A percentile compares a stretch with the other conserved stretches of the same genome.
These are phyloP conservation scores for Serilophus lunatus DNA, from an alignment of 2,113 vertebrate genomes.

Conservation along the genomic window DNA sequence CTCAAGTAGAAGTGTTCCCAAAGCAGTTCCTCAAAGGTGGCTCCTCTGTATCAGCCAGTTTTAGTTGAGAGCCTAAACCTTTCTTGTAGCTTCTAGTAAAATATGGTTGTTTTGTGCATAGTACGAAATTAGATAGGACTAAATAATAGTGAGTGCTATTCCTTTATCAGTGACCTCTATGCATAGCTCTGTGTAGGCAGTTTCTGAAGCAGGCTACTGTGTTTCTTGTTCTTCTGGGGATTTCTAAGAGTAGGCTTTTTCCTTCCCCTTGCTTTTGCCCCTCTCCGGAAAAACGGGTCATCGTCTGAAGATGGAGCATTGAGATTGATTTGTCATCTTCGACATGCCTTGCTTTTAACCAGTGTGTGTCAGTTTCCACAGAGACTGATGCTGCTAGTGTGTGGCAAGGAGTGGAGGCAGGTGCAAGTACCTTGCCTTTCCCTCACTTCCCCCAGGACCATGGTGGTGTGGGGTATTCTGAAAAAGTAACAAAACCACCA, in stretches of 20 bases:
- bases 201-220: not conserved
- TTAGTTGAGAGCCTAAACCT: not conserved
- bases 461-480: not conserved
- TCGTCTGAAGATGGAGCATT: not conserved
- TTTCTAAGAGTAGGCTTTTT: not conserved
- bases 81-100: not conserved
- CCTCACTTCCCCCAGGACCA: rapidly evolving
- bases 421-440: not conserved
- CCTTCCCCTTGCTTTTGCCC: not conserved
- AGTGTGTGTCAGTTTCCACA: not conserved
- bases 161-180: not conserved
- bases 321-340: not conserved
- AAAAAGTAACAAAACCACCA: not conserved
- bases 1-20: not conserved
- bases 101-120: not conserved
- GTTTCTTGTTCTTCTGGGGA: not conserved
- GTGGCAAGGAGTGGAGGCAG: not conserved
- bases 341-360: not conserved
- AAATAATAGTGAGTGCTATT: not conserved
- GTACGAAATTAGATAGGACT: not conserved
- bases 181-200: not conserved
- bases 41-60: not conserved
- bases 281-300: not conserved
- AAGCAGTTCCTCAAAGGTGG: not conserved
- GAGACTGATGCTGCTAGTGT: not conserved